Evolutionary conservation across 1,140 invertebrate species (phyloP).

Genomic region (Eupristina koningsbergeri): DNA sequence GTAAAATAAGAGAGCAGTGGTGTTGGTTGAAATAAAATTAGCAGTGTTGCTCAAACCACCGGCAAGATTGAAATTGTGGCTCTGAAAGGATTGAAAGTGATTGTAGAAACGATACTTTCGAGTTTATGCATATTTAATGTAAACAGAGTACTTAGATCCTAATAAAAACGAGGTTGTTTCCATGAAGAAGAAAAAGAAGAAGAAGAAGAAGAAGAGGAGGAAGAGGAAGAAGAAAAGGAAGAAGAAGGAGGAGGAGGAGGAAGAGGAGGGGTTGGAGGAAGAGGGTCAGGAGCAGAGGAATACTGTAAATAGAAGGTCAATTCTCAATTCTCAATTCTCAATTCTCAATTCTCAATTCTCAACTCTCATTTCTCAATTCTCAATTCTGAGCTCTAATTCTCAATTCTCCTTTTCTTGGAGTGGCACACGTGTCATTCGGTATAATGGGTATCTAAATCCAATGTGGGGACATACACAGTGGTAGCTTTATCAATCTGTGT

Average conservation of each 20-base stretch:
- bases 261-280: no score
- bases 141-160: background rate
- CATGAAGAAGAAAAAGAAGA: background rate
- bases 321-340: no score
- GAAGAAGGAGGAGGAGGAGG: no score
- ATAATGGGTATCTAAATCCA: constrained; percentile 31
- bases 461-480: background rate
- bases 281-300: no score
- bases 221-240: no score
- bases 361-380: no score
- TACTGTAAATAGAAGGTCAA: background rate
- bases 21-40: background rate
- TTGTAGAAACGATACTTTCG: background rate
- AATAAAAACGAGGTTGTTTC: background rate
- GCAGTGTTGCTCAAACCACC: background rate
- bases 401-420: background rate
- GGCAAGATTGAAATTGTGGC: background rate
- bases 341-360: no score
- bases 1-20: background rate
- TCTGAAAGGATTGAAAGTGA: background rate
- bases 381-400: no score
- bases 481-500: constrained; percentile 22
- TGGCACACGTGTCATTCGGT: background rate
- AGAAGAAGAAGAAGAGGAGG: no score
- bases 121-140: background rate